Percentiles rank a stretch among this genome's conserved stretches.
Evolutionary conservation across 2,113 vertebrate species (phyloP).

Genomic region (Pseudonaja textilis): DNA sequence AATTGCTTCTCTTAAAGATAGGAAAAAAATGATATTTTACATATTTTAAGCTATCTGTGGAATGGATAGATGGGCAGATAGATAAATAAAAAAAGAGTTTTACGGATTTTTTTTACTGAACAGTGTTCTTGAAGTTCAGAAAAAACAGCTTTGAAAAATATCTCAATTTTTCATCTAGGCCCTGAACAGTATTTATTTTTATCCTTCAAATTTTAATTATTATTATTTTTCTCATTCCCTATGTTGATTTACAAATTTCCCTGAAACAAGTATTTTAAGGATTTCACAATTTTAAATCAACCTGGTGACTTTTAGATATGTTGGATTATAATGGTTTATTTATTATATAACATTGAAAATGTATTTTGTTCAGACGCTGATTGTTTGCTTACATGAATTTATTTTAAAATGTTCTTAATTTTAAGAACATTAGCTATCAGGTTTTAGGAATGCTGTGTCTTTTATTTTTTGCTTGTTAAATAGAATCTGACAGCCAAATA

Average conservation of each 20-base stretch:
- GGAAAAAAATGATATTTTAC: background rate
- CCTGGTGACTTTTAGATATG: background rate
- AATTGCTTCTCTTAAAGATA: background rate
- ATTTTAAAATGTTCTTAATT: background rate
- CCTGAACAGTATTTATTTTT: background rate
- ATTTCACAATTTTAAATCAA: background rate
- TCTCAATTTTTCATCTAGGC: background rate
- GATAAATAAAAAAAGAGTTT: slow-evolving; percentile 2
- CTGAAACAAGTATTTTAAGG: background rate
- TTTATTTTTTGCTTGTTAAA: background rate
- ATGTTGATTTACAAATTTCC: background rate
- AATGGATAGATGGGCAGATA: background rate
- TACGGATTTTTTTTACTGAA: background rate
- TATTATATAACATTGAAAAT: background rate
- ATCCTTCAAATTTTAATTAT: background rate
- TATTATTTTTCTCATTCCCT: background rate
- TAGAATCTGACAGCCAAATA: background rate
- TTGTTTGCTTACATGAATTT: background rate
- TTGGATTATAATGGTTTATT: background rate
- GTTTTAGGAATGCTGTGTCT: background rate
- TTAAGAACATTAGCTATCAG: background rate
- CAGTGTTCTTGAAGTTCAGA: background rate
- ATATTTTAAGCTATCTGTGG: background rate
- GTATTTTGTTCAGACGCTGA: background rate
- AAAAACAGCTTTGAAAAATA: background rate